Percentiles rank a stretch among this genome's conserved stretches.
These are phyloP conservation scores for Charanyca ferruginea DNA, from an alignment of 2,888 invertebrate genomes.

Conservation along the genomic window DNA sequence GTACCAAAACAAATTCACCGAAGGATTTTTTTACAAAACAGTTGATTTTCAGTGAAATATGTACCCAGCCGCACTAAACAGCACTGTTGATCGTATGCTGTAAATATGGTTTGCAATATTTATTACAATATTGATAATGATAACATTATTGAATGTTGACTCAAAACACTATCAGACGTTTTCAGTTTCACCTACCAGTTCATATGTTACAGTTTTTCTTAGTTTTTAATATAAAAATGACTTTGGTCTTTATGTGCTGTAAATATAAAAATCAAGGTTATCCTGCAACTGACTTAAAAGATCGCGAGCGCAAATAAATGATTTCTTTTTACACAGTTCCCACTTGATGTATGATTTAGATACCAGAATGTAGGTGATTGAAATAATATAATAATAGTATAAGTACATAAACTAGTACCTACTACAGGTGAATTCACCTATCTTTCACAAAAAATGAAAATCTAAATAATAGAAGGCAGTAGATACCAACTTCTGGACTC, in stretches of 20 bases:
- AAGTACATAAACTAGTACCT: not conserved
- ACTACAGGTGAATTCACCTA: not conserved
- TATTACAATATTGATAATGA: not conserved
- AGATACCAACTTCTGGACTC: too few relatives aligned
- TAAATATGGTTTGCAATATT: too few relatives aligned
- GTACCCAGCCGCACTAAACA: too few relatives aligned
- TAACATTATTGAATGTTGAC: not conserved
- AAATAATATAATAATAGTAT: slow-evolving; percentile 15
- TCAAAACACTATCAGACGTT: not conserved
- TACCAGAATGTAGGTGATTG: slow-evolving; percentile 7
- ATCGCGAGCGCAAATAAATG: slow-evolving; percentile 12
- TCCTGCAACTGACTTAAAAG: slow-evolving; percentile 1
- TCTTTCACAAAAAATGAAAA: slow-evolving; percentile 17
- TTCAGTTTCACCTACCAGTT: not conserved
- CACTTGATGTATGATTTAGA: slow-evolving; percentile 17
- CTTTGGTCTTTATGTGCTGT: slow-evolving; percentile 25
- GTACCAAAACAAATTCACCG: too few relatives aligned
- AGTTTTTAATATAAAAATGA: slow-evolving; percentile 7
- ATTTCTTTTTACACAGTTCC: slow-evolving; percentile 4
- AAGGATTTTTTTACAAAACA: too few relatives aligned
- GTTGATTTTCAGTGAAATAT: too few relatives aligned
- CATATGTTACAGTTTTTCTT: not conserved
- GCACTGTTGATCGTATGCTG: too few relatives aligned
- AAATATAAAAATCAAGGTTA: slow-evolving; percentile 37
- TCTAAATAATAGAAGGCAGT: too few relatives aligned